A percentile compares a stretch with the other conserved stretches of the same genome.
These are phyloP conservation scores for Hycleus cichorii DNA, from an alignment of 1,140 invertebrate species.

Conservation along the genomic window DNA sequence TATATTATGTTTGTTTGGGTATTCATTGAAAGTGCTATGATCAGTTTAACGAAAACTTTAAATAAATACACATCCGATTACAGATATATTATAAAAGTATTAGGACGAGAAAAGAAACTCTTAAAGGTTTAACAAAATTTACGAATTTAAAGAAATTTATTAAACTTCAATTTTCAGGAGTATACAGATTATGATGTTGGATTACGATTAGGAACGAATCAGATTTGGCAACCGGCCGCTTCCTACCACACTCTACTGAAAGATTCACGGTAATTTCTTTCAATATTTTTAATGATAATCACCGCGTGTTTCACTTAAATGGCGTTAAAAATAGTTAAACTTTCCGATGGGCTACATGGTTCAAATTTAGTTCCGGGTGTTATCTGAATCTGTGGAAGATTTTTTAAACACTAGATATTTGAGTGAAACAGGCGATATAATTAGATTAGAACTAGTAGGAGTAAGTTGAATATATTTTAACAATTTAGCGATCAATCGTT, in stretches of 20 bases:
- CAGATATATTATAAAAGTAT: conserved; percentile 77
- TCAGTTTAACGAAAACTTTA: conserved; percentile 78
- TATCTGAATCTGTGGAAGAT: too few relatives aligned
- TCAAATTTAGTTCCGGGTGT: too few relatives aligned
- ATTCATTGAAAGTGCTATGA: conserved; percentile 73
- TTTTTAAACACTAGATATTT: too few relatives aligned
- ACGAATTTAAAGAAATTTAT: conserved; percentile 1
- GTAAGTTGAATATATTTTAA: conserved; percentile 4
- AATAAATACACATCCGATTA: conserved; percentile 89
- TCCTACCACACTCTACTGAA: conserved; percentile 33
- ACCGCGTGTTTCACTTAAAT: not conserved
- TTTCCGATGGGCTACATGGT: too few relatives aligned
- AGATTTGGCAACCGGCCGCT: conserved; percentile 61
- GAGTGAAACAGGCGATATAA: too few relatives aligned
- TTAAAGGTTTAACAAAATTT: conserved; percentile 61
- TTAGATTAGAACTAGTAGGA: conserved; percentile 3
- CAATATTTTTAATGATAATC: too few relatives aligned
- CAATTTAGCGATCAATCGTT: conserved; percentile 10
- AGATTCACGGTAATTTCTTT: conserved; percentile 46
- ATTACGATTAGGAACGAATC: conserved; percentile 54
- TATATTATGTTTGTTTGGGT: conserved; percentile 43
- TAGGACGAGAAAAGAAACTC: conserved; percentile 70
- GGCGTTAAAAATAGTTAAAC: too few relatives aligned
- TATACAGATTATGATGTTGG: conserved; percentile 62
- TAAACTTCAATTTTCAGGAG: conserved; percentile 43